Evolutionary conservation across 2,888 invertebrate species (phyloP), one percentile per base, ranked within the genome.

Genomic region (Deilephila porcellus): DNA sequence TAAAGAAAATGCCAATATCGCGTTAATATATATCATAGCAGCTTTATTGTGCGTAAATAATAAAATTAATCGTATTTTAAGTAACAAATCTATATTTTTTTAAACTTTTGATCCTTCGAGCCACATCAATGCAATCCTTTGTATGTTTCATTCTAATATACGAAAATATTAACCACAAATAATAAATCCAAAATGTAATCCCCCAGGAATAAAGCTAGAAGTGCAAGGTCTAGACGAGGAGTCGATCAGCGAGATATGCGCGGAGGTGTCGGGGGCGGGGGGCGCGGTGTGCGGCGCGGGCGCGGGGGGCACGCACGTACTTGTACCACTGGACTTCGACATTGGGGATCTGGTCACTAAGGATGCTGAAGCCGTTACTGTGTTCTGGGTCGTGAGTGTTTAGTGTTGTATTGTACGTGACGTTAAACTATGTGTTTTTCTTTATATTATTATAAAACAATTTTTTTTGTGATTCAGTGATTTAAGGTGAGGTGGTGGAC

Each of bases 341-440:
- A 75, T 77, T 0, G 76, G 73, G 0, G 94, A 92, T 4, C 85
- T 93, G 29, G 78, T 95, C 1, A 94, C 93, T 0, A 85, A 90
- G 67, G 89, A 92, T 0, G 96, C 96, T 0, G 96, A 97, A 82
- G 89, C 97, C 0, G 96, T 98, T 73, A 97, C 97, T 2, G 95
- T 96, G 79, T 95, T 97, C 75, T 98, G 97, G 96, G 91, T 98
- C 83, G 96, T 96, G 80, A 91, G 95, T 91, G 17, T 1, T 53
- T 5, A 34, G 52, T 70, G 5, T 32, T 29, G 37, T 17, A 19
- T 53, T 52, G n/a, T 71, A 19, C 5, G 37, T 34, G 1, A n/a
- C 19, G 52, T n/a, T 6, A 17, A 17, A n/a, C 25, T 32, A 32
- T 32, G 32, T 32, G 32, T 2, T 32, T 32, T 32, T 32, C 32